These are phyloP conservation scores for Girardia tigrina DNA, from an alignment of 2,888 invertebrate genomes.

Conservation along the genomic window DNA sequence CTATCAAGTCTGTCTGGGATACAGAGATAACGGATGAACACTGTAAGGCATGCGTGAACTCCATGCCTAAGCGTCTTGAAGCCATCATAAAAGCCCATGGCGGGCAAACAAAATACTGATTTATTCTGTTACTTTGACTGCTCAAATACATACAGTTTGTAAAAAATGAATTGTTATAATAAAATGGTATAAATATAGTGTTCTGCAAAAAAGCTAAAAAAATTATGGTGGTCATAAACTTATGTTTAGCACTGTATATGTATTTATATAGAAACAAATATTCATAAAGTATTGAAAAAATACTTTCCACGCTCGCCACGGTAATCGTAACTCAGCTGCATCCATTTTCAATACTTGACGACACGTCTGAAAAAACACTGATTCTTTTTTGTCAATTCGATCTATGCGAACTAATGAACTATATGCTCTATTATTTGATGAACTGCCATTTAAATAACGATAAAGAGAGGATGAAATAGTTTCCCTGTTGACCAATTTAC, in stretches of 20 bases:
- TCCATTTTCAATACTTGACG: constrained; percentile 57
- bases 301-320: constrained; percentile 60
- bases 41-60: too few relatives aligned
- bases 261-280: too few relatives aligned
- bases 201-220: neutral
- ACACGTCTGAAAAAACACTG: constrained; percentile 58
- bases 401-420: constrained; percentile 59
- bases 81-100: too few relatives aligned
- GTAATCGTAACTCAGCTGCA: constrained; percentile 55
- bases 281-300: constrained; percentile 46
- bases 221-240: too few relatives aligned
- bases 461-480: neutral
- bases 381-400: constrained; percentile 55
- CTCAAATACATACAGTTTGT: constrained; percentile 41
- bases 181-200: neutral
- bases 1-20: too few relatives aligned
- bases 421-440: constrained; percentile 59
- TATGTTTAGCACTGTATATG: too few relatives aligned
- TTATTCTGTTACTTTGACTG: constrained; percentile 46
- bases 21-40: too few relatives aligned
- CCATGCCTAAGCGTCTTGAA: too few relatives aligned
- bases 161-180: constrained; percentile 41
- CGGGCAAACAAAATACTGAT: neutral
- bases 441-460: constrained; percentile 40
- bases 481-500: neutral